Conservation (phyloP, 1,140 invertebrate species). For the Ceratosolen fusciceps region DNA sequence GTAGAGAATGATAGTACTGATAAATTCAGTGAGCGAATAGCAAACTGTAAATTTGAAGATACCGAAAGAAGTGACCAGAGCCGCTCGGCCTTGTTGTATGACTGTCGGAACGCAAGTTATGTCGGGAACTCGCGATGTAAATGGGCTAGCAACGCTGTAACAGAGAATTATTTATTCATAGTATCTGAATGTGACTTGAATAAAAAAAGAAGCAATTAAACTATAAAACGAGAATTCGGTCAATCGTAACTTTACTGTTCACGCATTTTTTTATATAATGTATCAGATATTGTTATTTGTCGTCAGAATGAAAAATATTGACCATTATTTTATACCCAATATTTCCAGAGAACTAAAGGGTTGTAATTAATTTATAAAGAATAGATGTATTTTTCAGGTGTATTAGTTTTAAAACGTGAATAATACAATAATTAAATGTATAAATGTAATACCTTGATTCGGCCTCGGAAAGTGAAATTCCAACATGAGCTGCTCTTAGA, state of each 20-base stretch:
- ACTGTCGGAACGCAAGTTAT: conserved; percentile 92
- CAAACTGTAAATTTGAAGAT: conserved; percentile 94
- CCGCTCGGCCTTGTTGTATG: conserved; percentile 92
- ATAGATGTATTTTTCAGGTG: no score
- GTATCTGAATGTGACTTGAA: background rate
- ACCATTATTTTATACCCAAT: no score
- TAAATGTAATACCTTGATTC: conserved; percentile 81
- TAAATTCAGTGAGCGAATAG: conserved; percentile 86
- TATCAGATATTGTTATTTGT: no score
- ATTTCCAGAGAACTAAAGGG: no score
- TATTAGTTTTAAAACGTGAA: no score
- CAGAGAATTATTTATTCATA: conserved; percentile 1
- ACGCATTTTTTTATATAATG: no score
- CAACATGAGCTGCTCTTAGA: conserved; percentile 92
- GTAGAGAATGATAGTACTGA: conserved; percentile 92
- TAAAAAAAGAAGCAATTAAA: background rate
- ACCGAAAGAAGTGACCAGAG: conserved; percentile 95
- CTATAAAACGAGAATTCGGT: no score
- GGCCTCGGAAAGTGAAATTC: conserved; percentile 95
- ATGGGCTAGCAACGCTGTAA: conserved; percentile 91
- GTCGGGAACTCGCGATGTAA: conserved; percentile 90
- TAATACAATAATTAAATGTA: no score
- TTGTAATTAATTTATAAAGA: no score
- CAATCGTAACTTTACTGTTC: no score
- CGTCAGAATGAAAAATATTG: no score